Percentiles rank a stretch among this genome's conserved stretches.
Conservation (phyloP, 1,140 invertebrate genomes). For the Panagrolaimus sp. region DNA sequence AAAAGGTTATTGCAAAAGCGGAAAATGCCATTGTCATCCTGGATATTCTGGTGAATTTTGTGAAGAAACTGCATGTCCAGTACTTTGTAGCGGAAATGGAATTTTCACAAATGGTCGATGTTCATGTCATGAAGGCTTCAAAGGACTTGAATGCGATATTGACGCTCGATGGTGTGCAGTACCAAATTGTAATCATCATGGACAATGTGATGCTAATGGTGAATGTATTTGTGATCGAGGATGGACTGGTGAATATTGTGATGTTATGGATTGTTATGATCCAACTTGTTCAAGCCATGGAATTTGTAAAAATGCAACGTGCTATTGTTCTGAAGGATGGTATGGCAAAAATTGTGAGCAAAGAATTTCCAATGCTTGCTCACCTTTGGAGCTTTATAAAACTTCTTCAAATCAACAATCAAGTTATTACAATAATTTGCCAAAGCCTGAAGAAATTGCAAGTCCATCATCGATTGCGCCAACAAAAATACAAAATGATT, state of each 20-base stretch:
- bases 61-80: constrained; percentile 72
- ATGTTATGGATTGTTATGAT: constrained; percentile 33
- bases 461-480: neutral
- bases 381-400: neutral
- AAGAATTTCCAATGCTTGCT: neutral
- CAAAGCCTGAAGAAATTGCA: neutral
- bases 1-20: neutral
- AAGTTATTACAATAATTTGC: neutral
- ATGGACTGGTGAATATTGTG: constrained; percentile 34
- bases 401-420: neutral
- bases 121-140: constrained; percentile 93
- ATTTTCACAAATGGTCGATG: constrained; percentile 91
- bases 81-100: constrained; percentile 89
- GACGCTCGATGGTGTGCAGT: constrained; percentile 73
- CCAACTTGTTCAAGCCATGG: constrained; percentile 40
- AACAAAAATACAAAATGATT: neutral
- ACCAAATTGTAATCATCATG: constrained; percentile 84
- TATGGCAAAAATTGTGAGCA: constrained; percentile 25
- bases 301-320: constrained; percentile 37
- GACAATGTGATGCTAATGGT: constrained; percentile 83
- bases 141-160: constrained; percentile 81
- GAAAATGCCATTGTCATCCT: constrained; percentile 11
- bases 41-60: constrained; percentile 10
- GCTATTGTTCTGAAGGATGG: constrained; percentile 29
- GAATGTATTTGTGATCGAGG: constrained; percentile 90